Evolutionary conservation across 2,797 vertebrate genomes (phyloP), one percentile per base, ranked within the genome.

Genomic region (Thamnophis elegans): DNA sequence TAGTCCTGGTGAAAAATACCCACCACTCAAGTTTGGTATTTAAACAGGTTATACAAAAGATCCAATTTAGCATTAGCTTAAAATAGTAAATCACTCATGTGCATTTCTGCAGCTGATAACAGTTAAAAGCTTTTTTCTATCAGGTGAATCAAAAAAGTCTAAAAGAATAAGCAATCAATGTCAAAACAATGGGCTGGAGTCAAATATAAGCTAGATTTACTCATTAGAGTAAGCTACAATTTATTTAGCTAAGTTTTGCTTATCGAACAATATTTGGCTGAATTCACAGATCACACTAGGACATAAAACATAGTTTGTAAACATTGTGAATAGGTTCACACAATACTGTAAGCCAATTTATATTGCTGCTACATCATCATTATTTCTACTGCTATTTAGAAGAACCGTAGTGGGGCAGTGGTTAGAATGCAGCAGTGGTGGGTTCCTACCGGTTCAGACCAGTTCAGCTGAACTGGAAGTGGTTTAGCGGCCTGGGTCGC

Each of bases 21-120:
- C 68, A 73, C 54, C 36, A 78, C 54, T 85, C 26, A 36, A 58
- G 22, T 36, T 42, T 47, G 54, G 56, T 90, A 85, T 85, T 90
- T 90, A 85, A 90, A 90, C 55, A 59, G 55, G 55, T 58, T 78
- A 90, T 85, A 90, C 55, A 87, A 36, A 87, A 87, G n/a, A 22
- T 12, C n/a, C 54, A 54, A 87, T 87, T 87, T 87, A 82, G 36
- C 78, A 82, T 82, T 82, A 82, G 78, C 78, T 47, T 82, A 82
- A 82, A 82, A 82, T 82, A 82, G 73, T 82, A 82, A 82, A 82
- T 82, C 78, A 82, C 1, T 10, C 56, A 58, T 6, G 5, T 28
- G 36, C 58, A 47, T 58, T 60, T 36, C 28, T 86, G 87, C 32
- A 47, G 56, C 55, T 26, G 87, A 58, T 86, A 54, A 53, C 85